A percentile compares a stretch with the other conserved stretches of the same genome.
Conservation (phyloP, 1,140 invertebrate species). For the Camponotus floridanus region DNA sequence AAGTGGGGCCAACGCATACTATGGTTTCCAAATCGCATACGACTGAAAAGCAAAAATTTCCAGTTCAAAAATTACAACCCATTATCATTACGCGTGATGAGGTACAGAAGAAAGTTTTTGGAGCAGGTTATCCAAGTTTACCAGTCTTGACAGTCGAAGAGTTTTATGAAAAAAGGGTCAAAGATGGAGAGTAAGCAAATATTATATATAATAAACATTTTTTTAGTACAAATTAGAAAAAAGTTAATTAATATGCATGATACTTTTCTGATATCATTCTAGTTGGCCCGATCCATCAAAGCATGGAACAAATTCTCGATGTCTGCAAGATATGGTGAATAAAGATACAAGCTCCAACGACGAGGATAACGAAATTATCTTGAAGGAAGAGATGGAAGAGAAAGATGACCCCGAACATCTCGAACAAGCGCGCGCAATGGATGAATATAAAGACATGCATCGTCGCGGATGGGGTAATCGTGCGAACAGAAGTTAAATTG, state of each 20-base stretch:
- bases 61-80: constrained; percentile 90
- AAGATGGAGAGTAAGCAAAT: constrained; percentile 91
- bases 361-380: constrained; percentile 79
- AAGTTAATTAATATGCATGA: background rate
- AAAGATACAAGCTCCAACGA: constrained; percentile 29
- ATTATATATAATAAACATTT: background rate
- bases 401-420: constrained; percentile 92
- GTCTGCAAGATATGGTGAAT: constrained; percentile 76
- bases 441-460: constrained; percentile 97
- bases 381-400: constrained; percentile 89
- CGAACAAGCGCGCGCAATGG: constrained; percentile 90
- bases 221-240: background rate
- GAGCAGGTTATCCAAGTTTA: constrained; percentile 97
- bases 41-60: constrained; percentile 82
- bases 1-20: constrained; percentile 67
- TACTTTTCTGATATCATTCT: constrained; percentile 25
- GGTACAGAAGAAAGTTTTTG: constrained; percentile 97
- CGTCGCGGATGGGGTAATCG: constrained; percentile 95
- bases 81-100: constrained; percentile 97
- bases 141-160: constrained; percentile 97
- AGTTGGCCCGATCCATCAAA: constrained; percentile 82
- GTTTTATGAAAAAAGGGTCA: constrained; percentile 96
- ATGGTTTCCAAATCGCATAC: constrained; percentile 70
- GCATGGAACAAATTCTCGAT: constrained; percentile 71
- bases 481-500: constrained; percentile 92